Conservation (phyloP, 2,888 invertebrate genomes). For the Trissoscelio sp. region DNA sequence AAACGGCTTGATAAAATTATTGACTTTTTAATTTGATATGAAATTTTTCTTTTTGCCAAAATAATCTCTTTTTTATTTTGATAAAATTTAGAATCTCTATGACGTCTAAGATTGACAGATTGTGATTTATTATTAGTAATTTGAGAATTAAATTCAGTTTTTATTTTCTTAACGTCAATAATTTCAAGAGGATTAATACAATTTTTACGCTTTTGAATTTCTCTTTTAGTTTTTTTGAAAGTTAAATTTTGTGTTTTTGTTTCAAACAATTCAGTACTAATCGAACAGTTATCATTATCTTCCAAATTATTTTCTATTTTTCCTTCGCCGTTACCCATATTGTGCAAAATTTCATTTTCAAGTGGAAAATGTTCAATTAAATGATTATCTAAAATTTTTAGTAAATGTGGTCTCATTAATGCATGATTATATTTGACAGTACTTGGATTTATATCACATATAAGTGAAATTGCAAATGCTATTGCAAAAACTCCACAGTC, state of each 20-base stretch:
- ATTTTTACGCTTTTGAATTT: slow-evolving; percentile 1
- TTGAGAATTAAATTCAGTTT: not conserved
- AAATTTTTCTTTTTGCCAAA: slow-evolving; percentile 8
- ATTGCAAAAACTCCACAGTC: slow-evolving; percentile 17
- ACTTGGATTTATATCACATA: not conserved
- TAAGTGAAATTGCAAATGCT: slow-evolving; percentile 11
- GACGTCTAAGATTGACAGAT: not conserved
- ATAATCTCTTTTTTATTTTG: slow-evolving; percentile 2
- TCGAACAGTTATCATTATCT: not conserved
- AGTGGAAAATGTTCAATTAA: slow-evolving; percentile 16
- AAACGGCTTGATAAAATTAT: slow-evolving; percentile 9
- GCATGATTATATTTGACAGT: not conserved
- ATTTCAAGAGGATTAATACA: not conserved
- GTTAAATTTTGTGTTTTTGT: slow-evolving; percentile 3
- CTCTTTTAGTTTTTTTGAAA: slow-evolving; percentile 3
- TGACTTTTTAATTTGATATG: slow-evolving; percentile 12
- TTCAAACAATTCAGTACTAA: slow-evolving; percentile 3
- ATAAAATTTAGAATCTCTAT: slow-evolving; percentile 6
- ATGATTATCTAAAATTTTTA: slow-evolving; percentile 6
- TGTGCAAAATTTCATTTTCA: slow-evolving; percentile 9
- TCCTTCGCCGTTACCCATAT: not conserved
- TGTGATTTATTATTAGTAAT: not conserved
- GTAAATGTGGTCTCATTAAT: slow-evolving; percentile 12
- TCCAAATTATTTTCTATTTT: slow-evolving; percentile 6
- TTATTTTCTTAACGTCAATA: not conserved